phyloP scores from a whole-genome alignment of 1,140 invertebrate genomes.

The Epicauta chinensis region DNA sequence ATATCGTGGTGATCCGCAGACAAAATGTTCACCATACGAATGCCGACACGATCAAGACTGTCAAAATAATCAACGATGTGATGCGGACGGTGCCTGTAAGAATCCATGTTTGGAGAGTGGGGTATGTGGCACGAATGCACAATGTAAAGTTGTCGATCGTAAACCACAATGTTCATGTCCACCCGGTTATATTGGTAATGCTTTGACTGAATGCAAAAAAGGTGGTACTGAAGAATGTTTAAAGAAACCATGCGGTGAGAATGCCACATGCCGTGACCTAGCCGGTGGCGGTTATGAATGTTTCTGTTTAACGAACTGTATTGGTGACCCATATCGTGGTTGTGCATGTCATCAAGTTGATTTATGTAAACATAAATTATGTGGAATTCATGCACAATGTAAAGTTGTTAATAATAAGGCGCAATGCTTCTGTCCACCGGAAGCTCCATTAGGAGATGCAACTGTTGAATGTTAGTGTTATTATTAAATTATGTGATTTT shows the following conservation, averaged over 20 bases:
- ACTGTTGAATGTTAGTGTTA: constrained; percentile 68
- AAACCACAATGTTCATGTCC: constrained; percentile 77
- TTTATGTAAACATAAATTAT: constrained; percentile 63
- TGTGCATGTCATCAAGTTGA: constrained; percentile 66
- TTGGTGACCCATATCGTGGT: constrained; percentile 71
- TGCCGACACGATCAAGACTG: constrained; percentile 75
- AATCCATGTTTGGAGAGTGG: constrained; percentile 74
- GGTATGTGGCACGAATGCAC: constrained; percentile 76
- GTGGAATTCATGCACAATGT: constrained; percentile 78
- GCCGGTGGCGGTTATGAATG: constrained; percentile 67
- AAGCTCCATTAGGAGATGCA: constrained; percentile 77
- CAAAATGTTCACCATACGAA: constrained; percentile 67
- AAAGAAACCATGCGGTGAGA: constrained; percentile 76
- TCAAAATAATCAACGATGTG: constrained; percentile 68
- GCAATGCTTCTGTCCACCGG: constrained; percentile 76
- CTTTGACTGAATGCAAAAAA: constrained; percentile 66
- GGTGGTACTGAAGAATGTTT: constrained; percentile 61
- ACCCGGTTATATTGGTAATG: constrained; percentile 77
- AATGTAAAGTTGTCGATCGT: constrained; percentile 73
- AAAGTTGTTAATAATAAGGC: constrained; percentile 58
- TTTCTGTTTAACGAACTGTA: constrained; percentile 68
- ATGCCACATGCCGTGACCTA: constrained; percentile 71
- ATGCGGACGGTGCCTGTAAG: constrained; percentile 63
- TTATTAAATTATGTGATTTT: constrained; percentile 6
- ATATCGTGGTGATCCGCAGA: constrained; percentile 69